Conservation (phyloP, 2,113 vertebrate species). For the Anthoscopus minutus region DNA sequence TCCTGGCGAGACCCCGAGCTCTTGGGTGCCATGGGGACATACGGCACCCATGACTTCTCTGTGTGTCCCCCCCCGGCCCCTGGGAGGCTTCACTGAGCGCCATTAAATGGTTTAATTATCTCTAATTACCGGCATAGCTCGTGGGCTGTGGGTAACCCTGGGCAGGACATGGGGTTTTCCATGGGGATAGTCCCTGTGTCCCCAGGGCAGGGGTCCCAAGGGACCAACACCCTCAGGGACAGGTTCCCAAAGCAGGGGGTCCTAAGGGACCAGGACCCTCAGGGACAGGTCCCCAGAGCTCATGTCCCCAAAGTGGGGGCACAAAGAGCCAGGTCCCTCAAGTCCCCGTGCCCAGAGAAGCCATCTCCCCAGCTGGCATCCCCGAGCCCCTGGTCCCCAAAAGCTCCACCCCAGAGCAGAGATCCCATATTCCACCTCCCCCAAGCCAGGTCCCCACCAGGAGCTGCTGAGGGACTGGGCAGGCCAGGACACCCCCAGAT, state of each 20-base stretch:
- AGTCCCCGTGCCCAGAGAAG: background rate
- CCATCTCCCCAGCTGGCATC: fast-evolving
- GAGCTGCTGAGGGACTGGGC: background rate
- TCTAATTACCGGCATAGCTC: fast-evolving
- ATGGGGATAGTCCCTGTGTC: background rate
- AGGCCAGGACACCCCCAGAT: background rate
- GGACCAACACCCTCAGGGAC: background rate
- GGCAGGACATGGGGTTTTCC: background rate
- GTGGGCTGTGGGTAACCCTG: background rate
- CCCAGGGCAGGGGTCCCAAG: fast-evolving
- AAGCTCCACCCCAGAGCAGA: fast-evolving
- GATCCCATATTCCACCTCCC: background rate
- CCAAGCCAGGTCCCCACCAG: background rate
- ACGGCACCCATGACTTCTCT: fast-evolving
- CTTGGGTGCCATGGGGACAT: fast-evolving
- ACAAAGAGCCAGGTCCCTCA: background rate
- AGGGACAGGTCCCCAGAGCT: background rate
- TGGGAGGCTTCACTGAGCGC: background rate
- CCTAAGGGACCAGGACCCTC: fast-evolving
- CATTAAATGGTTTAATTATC: background rate
- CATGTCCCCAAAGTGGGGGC: background rate
- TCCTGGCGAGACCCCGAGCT: background rate
- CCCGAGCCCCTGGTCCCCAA: background rate
- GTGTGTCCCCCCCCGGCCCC: background rate
- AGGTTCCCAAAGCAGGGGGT: fast-evolving